Conservation (phyloP, 1,140 invertebrate species). For the Brachystomella parvula region DNA sequence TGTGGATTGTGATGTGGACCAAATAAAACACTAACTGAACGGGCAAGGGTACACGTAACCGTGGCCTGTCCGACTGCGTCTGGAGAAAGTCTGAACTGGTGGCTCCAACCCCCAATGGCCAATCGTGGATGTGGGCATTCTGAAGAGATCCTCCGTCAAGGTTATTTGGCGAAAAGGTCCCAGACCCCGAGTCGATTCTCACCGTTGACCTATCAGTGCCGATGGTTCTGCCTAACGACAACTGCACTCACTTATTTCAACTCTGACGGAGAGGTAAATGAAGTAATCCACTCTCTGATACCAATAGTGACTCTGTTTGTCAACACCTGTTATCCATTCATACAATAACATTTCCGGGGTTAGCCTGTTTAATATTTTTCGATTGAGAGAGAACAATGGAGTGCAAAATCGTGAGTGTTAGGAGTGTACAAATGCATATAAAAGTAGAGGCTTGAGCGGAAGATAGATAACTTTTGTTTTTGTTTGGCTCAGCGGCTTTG, state of each 20-base stretch:
- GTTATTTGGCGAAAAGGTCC: slow-evolving; percentile 54
- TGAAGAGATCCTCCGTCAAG: slow-evolving; percentile 30
- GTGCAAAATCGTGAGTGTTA: neutral
- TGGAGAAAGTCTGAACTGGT: too few relatives aligned
- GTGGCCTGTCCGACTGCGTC: too few relatives aligned
- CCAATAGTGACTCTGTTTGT: neutral
- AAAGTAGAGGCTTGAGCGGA: neutral
- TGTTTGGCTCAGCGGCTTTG: neutral
- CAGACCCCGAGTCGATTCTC: slow-evolving; percentile 79
- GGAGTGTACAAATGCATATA: neutral
- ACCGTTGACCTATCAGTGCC: slow-evolving; percentile 71
- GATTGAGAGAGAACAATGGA: too few relatives aligned
- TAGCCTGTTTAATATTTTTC: too few relatives aligned
- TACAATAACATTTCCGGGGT: neutral
- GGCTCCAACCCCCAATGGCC: slow-evolving; percentile 30
- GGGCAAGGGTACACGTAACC: too few relatives aligned
- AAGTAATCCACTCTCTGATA: neutral
- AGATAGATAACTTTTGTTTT: neutral
- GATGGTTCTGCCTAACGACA: slow-evolving; percentile 71
- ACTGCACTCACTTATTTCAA: slow-evolving; percentile 70
- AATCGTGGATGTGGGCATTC: slow-evolving; percentile 27
- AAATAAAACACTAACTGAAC: too few relatives aligned
- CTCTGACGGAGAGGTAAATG: slow-evolving; percentile 62
- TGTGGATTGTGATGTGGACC: too few relatives aligned
- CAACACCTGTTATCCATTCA: neutral